phyloP scores from a whole-genome alignment of 2,113 vertebrate species.

The Tenrec ecaudatus region DNA sequence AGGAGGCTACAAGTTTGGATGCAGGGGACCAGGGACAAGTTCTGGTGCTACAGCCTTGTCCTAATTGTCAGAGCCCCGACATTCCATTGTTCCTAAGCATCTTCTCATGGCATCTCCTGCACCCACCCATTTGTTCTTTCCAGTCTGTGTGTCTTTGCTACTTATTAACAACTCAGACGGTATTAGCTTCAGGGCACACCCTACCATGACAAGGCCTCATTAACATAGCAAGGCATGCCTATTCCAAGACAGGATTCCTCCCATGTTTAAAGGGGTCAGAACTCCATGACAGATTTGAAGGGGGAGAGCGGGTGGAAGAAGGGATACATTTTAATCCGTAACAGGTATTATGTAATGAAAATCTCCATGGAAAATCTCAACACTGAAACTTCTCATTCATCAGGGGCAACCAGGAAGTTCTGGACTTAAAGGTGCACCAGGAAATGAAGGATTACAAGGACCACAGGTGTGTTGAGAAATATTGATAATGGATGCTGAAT shows the following conservation, averaged over 20 bases:
- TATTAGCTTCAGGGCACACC: not conserved
- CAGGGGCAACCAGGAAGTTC: constrained; percentile 55
- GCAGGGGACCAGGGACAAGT: not conserved
- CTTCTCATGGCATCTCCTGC: not conserved
- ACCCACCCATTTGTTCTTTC: not conserved
- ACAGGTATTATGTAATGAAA: not conserved
- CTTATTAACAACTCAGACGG: not conserved
- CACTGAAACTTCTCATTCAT: not conserved
- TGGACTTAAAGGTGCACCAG: constrained; percentile 58
- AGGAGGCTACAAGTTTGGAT: not conserved
- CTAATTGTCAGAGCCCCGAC: no score
- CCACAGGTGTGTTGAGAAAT: constrained; percentile 72
- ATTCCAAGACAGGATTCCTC: not conserved
- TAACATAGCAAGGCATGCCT: not conserved
- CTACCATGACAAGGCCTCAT: not conserved
- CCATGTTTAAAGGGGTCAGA: not conserved
- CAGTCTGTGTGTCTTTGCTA: not conserved
- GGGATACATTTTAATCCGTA: not conserved
- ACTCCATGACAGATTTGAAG: not conserved
- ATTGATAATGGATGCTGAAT: not conserved
- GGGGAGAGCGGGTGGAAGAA: no score
- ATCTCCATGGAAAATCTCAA: not conserved
- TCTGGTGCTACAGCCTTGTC: not conserved
- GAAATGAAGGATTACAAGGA: constrained; percentile 72
- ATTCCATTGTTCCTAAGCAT: not conserved